phyloP scores from a whole-genome alignment of 2,113 vertebrate species.

The Ahaetulla prasina region DNA sequence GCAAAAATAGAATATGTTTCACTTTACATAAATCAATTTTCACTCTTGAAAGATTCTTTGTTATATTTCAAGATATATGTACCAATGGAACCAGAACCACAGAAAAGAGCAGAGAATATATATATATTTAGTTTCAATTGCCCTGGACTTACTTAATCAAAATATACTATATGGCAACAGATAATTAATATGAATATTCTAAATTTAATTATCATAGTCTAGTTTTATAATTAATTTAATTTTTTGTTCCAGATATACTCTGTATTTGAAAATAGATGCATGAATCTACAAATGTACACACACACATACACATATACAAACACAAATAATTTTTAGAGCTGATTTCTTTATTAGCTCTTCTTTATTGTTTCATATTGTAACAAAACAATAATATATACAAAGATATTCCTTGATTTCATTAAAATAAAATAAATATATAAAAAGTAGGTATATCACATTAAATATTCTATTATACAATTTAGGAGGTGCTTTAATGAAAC shows the following conservation, averaged over 20 bases:
- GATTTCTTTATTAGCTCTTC: too few relatives aligned
- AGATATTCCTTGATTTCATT: background rate
- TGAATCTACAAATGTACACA: background rate
- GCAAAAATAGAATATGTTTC: background rate
- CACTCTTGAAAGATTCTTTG: background rate
- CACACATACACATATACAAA: background rate
- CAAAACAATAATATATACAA: background rate
- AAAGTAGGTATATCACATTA: background rate
- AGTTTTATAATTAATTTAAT: background rate
- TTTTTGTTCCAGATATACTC: background rate
- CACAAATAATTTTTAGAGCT: background rate
- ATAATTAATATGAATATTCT: background rate
- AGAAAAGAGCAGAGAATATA: background rate
- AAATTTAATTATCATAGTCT: background rate
- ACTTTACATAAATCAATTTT: background rate
- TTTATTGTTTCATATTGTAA: background rate
- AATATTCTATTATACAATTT: background rate
- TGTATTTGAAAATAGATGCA: background rate
- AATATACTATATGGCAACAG: background rate
- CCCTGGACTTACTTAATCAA: background rate
- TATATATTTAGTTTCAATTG: background rate
- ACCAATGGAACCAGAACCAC: background rate
- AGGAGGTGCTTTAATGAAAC: background rate
- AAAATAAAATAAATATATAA: background rate
- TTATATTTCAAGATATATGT: background rate